phyloP scores from a whole-genome alignment of 2,113 vertebrate genomes.

The Balaenoptera acutorostrata region DNA sequence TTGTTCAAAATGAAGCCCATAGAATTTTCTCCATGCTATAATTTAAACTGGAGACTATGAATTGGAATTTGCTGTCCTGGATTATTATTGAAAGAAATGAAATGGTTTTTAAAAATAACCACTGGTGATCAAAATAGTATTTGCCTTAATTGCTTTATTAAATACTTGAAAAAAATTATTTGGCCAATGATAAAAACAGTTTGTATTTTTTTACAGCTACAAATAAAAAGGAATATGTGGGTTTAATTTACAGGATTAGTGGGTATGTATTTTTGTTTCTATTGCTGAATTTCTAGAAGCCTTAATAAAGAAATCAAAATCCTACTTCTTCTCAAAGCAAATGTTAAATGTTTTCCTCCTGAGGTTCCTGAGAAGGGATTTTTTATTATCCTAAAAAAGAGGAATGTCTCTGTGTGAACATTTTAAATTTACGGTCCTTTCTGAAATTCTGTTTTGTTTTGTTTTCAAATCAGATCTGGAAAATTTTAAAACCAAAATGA shows the following conservation, averaged over 20 bases:
- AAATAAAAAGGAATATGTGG: background rate
- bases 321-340: background rate
- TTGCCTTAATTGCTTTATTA: background rate
- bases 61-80: background rate
- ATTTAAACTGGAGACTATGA: background rate
- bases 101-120: background rate
- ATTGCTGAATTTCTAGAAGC: background rate
- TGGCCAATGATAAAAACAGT: background rate
- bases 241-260: background rate
- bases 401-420: background rate
- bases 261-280: background rate
- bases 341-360: background rate
- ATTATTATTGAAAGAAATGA: background rate
- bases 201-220: background rate
- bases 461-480: constrained; percentile 86
- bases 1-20: background rate
- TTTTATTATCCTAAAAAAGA: background rate
- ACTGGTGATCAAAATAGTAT: background rate
- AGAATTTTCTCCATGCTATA: background rate
- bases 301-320: background rate
- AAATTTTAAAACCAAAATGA: constrained; percentile 86
- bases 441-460: constrained; percentile 33
- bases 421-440: background rate
- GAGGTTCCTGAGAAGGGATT: background rate
- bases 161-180: background rate